A percentile compares a stretch with the other conserved stretches of the same genome.
Evolutionary conservation across 2,113 vertebrate species (phyloP).

Genomic region (Psettodes erumei): DNA sequence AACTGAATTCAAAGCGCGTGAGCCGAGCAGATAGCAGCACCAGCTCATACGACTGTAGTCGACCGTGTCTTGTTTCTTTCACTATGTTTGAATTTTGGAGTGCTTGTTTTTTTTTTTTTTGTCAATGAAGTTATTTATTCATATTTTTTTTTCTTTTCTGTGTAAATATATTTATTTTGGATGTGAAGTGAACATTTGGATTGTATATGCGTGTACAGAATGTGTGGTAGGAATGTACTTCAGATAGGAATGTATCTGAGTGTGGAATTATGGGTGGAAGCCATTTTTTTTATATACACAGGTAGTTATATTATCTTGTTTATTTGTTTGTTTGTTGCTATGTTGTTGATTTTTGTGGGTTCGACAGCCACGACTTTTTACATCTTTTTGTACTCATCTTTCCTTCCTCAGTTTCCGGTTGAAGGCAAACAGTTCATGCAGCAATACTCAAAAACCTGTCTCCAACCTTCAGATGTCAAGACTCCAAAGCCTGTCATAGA

Average conservation of each 20-base stretch:
- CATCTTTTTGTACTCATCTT: conserved; percentile 66
- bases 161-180: conserved; percentile 99
- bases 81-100: conserved; percentile 89
- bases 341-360: conserved; percentile 61
- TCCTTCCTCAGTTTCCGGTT: conserved; percentile 65
- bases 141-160: conserved; percentile 77
- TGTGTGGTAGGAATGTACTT: conserved; percentile 88
- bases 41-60: conserved; percentile 61
- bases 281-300: conserved; percentile 79
- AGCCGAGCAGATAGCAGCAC: conserved; percentile 79
- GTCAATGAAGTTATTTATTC: conserved; percentile 96
- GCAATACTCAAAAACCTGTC: conserved; percentile 76
- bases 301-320: conserved; percentile 62
- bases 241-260: conserved; percentile 87
- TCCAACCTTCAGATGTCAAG: conserved; percentile 78
- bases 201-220: conserved; percentile 97
- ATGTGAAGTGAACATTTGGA: conserved; percentile 95
- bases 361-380: conserved; percentile 55
- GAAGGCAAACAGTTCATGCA: conserved; percentile 77
- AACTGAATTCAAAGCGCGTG: conserved; percentile 65
- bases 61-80: conserved; percentile 69
- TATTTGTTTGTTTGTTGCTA: conserved; percentile 68
- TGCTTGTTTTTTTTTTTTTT: conserved; percentile 84
- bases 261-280: conserved; percentile 85
- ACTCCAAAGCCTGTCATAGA: conserved; percentile 82